Percentiles rank a stretch among this genome's conserved stretches.
Evolutionary conservation across 2,797 vertebrate species (phyloP).

Genomic region (Lagorchestes hirsutus): DNA sequence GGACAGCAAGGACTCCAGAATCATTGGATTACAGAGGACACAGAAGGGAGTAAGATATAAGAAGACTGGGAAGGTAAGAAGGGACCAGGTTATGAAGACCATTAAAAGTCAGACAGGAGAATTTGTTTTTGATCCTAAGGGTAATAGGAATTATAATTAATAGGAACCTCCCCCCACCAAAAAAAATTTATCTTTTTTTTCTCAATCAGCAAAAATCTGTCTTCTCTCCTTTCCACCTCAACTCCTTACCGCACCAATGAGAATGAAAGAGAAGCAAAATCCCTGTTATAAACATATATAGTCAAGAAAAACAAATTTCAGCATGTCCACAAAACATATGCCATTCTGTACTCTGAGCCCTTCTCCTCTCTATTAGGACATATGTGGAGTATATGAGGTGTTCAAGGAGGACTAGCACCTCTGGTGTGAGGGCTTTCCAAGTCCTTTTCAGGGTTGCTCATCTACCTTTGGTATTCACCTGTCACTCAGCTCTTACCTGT

Average conservation of each 20-base stretch:
- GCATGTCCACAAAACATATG: background rate
- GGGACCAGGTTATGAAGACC: background rate
- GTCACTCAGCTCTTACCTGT: background rate
- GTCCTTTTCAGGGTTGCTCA: background rate
- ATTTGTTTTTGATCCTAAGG: background rate
- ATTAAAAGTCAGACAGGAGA: background rate
- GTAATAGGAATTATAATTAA: background rate
- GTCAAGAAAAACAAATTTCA: background rate
- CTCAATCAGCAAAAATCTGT: background rate
- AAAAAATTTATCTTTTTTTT: background rate
- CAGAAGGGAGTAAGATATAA: background rate
- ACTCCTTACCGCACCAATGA: background rate
- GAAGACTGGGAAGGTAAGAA: background rate
- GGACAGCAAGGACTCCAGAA: background rate
- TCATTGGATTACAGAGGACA: background rate
- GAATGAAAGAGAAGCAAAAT: background rate
- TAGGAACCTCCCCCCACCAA: background rate
- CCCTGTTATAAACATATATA: background rate
- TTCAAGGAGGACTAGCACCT: background rate
- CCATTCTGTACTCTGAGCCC: background rate
- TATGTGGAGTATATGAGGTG: background rate
- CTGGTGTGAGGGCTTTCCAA: background rate
- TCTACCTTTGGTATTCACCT: background rate
- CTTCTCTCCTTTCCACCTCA: background rate
- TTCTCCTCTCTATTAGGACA: background rate